Percentiles rank a stretch among this genome's conserved stretches.
Conservation (phyloP, 2,113 vertebrate genomes). For the Calypte anna region DNA sequence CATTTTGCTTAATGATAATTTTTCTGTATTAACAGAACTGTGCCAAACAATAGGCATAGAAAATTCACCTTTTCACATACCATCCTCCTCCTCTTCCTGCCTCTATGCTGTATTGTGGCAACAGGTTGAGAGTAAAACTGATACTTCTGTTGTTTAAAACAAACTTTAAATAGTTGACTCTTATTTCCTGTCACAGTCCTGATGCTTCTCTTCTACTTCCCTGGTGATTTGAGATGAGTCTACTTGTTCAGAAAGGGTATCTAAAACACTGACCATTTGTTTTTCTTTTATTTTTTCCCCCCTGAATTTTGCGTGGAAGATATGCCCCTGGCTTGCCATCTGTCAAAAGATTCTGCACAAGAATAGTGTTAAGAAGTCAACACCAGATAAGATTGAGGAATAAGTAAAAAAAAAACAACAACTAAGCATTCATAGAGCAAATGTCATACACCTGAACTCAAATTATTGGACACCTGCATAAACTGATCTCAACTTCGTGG, state of each 20-base stretch:
- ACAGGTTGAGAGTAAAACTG: not conserved
- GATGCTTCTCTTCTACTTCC: not conserved
- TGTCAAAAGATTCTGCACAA: not conserved
- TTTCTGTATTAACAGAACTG: not conserved
- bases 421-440: not conserved
- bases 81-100: not conserved
- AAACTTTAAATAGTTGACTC: not conserved
- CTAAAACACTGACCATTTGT: not conserved
- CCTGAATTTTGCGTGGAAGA: not conserved
- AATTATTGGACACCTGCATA: not conserved
- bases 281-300: rapidly evolving
- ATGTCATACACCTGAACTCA: not conserved
- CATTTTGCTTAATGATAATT: not conserved
- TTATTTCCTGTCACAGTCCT: not conserved
- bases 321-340: not conserved
- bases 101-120: not conserved
- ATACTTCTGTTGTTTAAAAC: not conserved
- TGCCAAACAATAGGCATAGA: not conserved
- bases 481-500: not conserved
- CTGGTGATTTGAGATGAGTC: not conserved
- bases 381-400: not conserved
- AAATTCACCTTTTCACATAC: not conserved
- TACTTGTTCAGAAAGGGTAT: not conserved
- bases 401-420: not conserved
- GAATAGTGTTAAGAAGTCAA: not conserved